Conservation (phyloP, 2,888 invertebrate genomes). For the Zootermopsis nevadensis region DNA sequence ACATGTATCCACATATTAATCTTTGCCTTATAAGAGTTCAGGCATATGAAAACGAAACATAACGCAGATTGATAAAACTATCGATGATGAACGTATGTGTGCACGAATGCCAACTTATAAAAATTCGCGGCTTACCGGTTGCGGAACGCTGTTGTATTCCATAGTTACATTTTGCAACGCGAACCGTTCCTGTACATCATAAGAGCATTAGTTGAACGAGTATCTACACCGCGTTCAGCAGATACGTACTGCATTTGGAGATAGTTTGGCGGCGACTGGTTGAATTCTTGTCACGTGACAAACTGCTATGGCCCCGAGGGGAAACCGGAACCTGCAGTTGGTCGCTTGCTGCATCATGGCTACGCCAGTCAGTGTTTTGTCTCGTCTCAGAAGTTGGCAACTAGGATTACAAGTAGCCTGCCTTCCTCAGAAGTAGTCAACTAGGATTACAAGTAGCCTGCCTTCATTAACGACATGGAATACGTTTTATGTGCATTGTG, state of each 20-base stretch:
- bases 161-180: too few species aligned
- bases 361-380: slow-evolving; percentile 7
- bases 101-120: too few species aligned
- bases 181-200: too few species aligned
- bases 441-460: not conserved
- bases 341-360: slow-evolving; percentile 14
- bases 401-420: not conserved
- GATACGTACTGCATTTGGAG: not conserved
- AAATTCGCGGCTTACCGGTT: too few species aligned
- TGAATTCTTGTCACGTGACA: slow-evolving; percentile 36
- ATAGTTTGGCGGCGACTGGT: slow-evolving; percentile 20
- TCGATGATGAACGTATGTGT: too few species aligned
- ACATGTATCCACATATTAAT: too few species aligned
- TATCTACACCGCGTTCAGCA: too few species aligned
- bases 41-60: too few species aligned
- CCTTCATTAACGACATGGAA: not conserved
- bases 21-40: too few species aligned
- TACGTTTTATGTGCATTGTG: not conserved
- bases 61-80: too few species aligned
- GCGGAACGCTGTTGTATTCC: too few species aligned
- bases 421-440: slow-evolving; percentile 26
- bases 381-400: slow-evolving; percentile 28
- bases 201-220: too few species aligned
- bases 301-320: slow-evolving; percentile 30
- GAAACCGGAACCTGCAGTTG: slow-evolving; percentile 27